phyloP scores from a whole-genome alignment of 2,888 invertebrate genomes.

The Calliphora vomitoria region DNA sequence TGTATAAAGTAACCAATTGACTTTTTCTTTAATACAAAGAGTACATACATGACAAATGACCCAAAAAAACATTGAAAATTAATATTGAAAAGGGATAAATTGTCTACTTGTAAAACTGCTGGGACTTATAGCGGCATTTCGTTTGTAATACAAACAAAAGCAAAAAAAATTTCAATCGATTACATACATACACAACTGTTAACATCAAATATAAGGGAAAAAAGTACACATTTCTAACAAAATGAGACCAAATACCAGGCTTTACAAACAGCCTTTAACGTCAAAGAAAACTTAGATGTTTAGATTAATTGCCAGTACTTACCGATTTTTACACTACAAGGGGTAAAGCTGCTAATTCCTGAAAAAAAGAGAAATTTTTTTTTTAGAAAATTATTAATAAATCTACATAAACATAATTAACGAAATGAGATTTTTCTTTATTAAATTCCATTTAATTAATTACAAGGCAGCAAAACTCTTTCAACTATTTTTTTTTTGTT shows the following conservation, averaged over 20 bases:
- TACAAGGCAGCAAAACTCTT: not conserved
- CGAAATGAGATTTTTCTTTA: not conserved
- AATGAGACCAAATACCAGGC: not conserved
- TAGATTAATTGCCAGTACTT: not conserved
- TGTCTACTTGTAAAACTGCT: too few species aligned
- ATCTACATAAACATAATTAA: not conserved
- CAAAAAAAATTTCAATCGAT: constrained; percentile 17
- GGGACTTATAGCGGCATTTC: not conserved
- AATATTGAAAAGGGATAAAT: too few species aligned
- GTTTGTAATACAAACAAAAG: not conserved
- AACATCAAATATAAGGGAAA: not conserved
- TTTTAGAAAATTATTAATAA: not conserved
- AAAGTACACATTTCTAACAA: not conserved
- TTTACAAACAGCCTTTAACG: not conserved
- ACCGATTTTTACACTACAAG: not conserved
- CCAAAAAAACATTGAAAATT: too few species aligned
- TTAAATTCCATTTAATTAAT: not conserved
- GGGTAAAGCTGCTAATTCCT: not conserved
- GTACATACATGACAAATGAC: too few species aligned
- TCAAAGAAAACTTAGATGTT: not conserved
- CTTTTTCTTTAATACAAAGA: too few species aligned
- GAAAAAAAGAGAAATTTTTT: not conserved
- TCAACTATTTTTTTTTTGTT: not conserved
- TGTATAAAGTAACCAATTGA: too few species aligned
- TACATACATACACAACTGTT: not conserved